Evolutionary conservation across 1,140 invertebrate species (phyloP), one percentile per base, ranked within the genome.

Genomic region (Aleiodes sp.): DNA sequence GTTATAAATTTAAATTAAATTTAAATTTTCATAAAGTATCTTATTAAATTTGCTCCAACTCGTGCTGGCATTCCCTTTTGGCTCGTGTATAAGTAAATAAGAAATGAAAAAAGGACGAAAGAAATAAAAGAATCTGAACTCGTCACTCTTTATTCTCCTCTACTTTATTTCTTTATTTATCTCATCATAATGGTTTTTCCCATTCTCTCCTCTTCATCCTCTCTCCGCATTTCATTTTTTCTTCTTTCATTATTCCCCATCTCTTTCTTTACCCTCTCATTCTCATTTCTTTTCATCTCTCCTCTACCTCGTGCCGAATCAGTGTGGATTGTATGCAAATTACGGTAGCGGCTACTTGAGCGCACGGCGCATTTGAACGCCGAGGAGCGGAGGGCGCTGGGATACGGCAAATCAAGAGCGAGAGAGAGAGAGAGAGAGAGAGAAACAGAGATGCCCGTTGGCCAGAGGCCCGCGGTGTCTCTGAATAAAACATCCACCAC

Each of bases 321-420:
- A 74, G 74, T 70, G 74, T 70, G 83, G 78, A 84, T 84, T 84
- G 82, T 84, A 85, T 85, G 84, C 79, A 85, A 85, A 85, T 85
- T 79, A 73, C 80, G 77, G 80, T 82, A 81, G 81, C 78, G 76
- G 81, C 81, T 82, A 82, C 80, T 82, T 79, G 81, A 83, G 65
- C 68, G 71, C 64, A 65, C 66, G 33, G 16, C 57, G 75, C 74
- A 80, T 78, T 82, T 78, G 77, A 82, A 77, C 73, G 71, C 78
- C 39, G 68, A 56, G 39, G 35, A 35, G 61, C 35, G 56, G 26
- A 31, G 68, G 21, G 57, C 12, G 46, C 37, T 57, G 16, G 43
- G 10, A n/a, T n/a, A n/a, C n/a, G 16, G 21, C 6, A 21, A 24
- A 24, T 52, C 19, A 24, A 21, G 46, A 19, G 1, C 8, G 41